Percentiles rank a stretch among this genome's conserved stretches.
These are phyloP conservation scores for Avahi laniger DNA, from an alignment of 2,797 vertebrate species.

Conservation along the genomic window DNA sequence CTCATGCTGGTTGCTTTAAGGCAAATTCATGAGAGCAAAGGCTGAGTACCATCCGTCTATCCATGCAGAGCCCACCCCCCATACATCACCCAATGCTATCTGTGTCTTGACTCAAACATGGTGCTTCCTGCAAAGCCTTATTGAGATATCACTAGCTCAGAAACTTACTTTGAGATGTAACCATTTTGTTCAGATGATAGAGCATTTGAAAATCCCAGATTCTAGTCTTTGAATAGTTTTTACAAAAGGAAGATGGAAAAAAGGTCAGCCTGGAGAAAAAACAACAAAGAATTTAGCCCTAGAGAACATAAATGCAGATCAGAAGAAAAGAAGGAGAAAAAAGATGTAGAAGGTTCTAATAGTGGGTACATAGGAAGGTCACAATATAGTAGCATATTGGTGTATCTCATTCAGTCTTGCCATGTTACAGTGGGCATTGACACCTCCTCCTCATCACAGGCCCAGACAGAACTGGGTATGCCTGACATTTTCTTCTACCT, in stretches of 20 bases:
- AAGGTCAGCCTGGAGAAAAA: not conserved
- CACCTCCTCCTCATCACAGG: not conserved
- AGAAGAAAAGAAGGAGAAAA: not conserved
- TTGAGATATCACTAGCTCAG: not conserved
- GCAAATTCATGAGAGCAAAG: not conserved
- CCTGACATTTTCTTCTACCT: not conserved
- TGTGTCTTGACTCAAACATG: not conserved
- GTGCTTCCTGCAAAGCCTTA: not conserved
- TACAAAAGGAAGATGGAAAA: not conserved
- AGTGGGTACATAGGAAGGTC: not conserved
- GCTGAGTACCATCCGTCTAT: not conserved
- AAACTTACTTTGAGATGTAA: not conserved
- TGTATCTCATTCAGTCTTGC: not conserved
- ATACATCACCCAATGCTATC: rapidly evolving
- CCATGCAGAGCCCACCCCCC: rapidly evolving
- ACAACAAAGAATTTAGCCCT: not conserved
- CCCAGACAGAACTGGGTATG: not conserved
- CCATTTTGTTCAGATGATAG: not conserved
- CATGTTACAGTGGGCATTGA: not conserved
- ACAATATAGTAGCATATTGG: not conserved
- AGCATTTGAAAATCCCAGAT: not conserved
- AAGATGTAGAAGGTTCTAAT: not conserved
- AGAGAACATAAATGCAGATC: not conserved
- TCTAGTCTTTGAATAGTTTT: not conserved
- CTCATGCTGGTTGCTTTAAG: not conserved